Evolutionary conservation across 2,888 invertebrate genomes (phyloP).

Genomic region (Phrixothrix hirtus): DNA sequence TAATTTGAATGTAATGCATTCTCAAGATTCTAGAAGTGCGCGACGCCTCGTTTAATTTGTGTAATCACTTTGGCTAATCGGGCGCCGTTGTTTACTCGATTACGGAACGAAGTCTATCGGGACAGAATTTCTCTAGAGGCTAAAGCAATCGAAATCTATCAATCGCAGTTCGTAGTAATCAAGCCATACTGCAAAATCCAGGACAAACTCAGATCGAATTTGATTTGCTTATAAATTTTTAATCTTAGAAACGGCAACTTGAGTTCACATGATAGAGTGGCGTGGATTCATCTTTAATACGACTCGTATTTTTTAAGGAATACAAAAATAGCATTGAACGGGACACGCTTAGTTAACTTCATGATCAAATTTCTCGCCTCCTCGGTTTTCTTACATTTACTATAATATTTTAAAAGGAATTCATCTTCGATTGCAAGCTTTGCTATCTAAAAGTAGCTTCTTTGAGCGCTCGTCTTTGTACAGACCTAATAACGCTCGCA

Average conservation of each 20-base stretch:
- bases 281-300: too few species aligned
- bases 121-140: conserved; percentile 23
- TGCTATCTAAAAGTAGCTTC: conserved; percentile 14
- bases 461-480: conserved; percentile 33
- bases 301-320: too few species aligned
- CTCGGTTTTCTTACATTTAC: conserved; percentile 25
- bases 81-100: conserved; percentile 29
- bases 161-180: conserved; percentile 29
- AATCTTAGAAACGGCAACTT: too few species aligned
- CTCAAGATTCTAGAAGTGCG: conserved; percentile 23
- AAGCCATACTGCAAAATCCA: conserved; percentile 28
- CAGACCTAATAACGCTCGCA: conserved; percentile 34
- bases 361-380: conserved; percentile 38
- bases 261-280: too few species aligned
- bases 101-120: conserved; percentile 23
- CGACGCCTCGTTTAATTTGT: conserved; percentile 29
- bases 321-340: too few species aligned
- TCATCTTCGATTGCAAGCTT: conserved; percentile 17
- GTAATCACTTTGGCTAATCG: conserved; percentile 29
- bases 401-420: neutral
- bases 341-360: conserved; percentile 41
- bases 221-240: too few species aligned
- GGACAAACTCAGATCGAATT: conserved; percentile 20
- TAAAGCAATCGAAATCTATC: conserved; percentile 32
- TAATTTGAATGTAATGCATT: conserved; percentile 26